Base-by-base conservation (phyloP, 1,140 invertebrate genomes). In the Amphibalanus amphitrite region DNA sequence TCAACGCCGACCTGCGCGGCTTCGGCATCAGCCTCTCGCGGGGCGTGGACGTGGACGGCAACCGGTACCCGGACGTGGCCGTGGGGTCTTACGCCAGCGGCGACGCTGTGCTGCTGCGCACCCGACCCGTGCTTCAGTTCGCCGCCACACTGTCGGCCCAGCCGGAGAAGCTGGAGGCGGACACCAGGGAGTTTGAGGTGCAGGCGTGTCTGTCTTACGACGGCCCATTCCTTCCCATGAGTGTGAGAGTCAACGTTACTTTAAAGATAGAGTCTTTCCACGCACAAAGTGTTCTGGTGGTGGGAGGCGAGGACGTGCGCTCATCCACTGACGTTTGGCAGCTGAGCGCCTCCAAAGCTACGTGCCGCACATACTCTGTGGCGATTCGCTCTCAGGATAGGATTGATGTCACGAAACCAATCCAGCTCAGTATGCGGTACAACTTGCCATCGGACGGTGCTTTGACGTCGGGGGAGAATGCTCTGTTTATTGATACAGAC, bases 11-110 rank as follows among this genome's bases (percentile, higher is more conserved):
- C 23, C 65, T 67, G 65, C 65, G n/a, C n/a, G 65, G 65, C n/a
- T 95, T 97, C 77, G 93, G 93, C 0, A 96, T 93, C 78, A 90
- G 93, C 0, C 75, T 97, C 0, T 86, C 91, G n/a, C 93, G 91
- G 23, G 92, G 92, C 10, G 79, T 89, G 0, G 95, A 97, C 79
- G 81, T 97, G 75, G 95, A 97, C 78, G 84, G 85, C 13, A 97
- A 97, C 76, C 84, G 87, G 67, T 97, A 96, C 79, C 92, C 92
- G 0, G 94, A 97, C 78, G 78, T 96, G 69, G 86, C 90, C 1
- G 88, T 96, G n/a, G 94, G 94, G 0, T 90, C 93, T 59, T 93
- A 95, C 78, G 88, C 90, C 71, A 89, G 91, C 0, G 85, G 89
- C 74, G 84, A 84, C 17, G 90, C 89, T 0, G 85, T 89, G 70